Evolutionary conservation across 2,888 invertebrate species (phyloP), one percentile per base, ranked within the genome.

Genomic region (Melikaiella ostensackeni): DNA sequence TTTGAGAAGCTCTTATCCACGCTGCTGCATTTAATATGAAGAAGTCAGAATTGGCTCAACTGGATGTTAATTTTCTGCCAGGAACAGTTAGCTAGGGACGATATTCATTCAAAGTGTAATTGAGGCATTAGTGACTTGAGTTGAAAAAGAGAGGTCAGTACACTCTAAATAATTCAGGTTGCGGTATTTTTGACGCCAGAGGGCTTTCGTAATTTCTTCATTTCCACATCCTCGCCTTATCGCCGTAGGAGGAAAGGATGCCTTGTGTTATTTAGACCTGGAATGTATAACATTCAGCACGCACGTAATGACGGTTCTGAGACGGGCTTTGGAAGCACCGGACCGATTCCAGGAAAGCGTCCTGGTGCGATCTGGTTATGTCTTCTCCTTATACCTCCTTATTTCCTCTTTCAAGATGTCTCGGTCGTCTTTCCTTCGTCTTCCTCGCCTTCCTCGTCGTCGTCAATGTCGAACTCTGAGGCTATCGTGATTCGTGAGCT

Each of bases 401-500:
- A 9, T 24, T 57, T 8, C 24, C 57, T 57, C 13, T 57, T 21
- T 57, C 57, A 19, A 66, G 24, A 42, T 38, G 66, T 42, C 64
- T 64, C 16, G 38, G n/a, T 64, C 42, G 38, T 64, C 64, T 66
- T 66, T 66, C 6, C 16, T 42, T 42, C 42, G 16, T 16, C 13
- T 27, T 30, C 62, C 42, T 19, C 33, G 62, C 9, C 63, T 50
- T 66, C 55, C 74, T 75, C 50, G 63, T 55, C 35, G 59, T 57
- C 62, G 50, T 70, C 70, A 70, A 50, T 70, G 30, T 30, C 59
- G 66, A 77, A 24, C 13, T 57, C 24, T 57, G 74, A 78, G 81
- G 83, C 81, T 84, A 79, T 83, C 84, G 81, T 81, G 80, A 63
- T 63, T 63, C 62, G 46, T 46, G 46, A 46, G 50, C 24, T 70